These are phyloP conservation scores for Choloepus hoffmanni DNA, from an alignment of 2,113 vertebrate genomes.

Conservation along the genomic window DNA sequence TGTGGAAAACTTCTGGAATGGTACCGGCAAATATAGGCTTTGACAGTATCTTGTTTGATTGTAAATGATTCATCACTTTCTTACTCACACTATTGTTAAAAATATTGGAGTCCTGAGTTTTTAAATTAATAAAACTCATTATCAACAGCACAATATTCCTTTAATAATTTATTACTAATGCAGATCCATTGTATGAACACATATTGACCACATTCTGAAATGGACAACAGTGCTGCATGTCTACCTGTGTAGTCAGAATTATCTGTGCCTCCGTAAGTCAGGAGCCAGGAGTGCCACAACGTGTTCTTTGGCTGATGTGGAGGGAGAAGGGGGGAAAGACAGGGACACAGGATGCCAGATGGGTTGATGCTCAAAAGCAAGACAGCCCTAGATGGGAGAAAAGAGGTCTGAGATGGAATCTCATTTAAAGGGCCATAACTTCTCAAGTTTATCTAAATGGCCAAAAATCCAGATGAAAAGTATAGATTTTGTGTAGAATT, in stretches of 20 bases:
- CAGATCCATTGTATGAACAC: not conserved
- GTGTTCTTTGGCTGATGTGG: not conserved
- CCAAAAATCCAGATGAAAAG: not conserved
- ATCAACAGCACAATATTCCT: not conserved
- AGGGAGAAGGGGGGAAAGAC: not conserved
- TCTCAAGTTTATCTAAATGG: not conserved
- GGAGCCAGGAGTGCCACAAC: not conserved
- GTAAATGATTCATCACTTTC: slow-evolving; percentile 1
- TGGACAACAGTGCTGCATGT: not conserved
- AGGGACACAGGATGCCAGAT: not conserved
- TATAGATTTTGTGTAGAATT: not conserved
- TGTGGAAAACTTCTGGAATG: not conserved
- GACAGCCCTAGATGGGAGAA: not conserved
- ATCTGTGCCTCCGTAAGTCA: not conserved
- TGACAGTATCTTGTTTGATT: not conserved
- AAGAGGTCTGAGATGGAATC: not conserved
- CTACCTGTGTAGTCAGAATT: not conserved
- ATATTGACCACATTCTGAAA: slow-evolving; percentile 1
- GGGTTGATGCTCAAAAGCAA: not conserved
- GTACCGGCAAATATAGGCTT: not conserved
- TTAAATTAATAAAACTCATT: slow-evolving; percentile 31
- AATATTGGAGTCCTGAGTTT: not conserved
- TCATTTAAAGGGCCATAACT: not conserved
- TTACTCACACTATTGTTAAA: not conserved
- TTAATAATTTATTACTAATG: slow-evolving; percentile 42